Evolutionary conservation across 2,888 invertebrate genomes (phyloP).

Genomic region (Campoletis raptor): DNA sequence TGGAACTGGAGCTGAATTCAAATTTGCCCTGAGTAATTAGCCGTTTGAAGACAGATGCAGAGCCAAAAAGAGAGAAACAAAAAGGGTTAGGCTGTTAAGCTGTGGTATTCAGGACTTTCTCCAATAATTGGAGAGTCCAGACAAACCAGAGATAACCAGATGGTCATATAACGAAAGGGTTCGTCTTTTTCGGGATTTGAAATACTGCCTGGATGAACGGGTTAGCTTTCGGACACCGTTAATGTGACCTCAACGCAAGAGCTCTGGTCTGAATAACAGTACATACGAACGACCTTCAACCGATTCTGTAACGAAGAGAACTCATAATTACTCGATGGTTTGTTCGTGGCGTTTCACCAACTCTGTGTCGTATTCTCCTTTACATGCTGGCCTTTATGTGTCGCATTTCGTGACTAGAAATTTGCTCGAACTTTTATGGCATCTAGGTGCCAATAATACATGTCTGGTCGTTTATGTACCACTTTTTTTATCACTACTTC

Average conservation of each 20-base stretch:
- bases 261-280: slow-evolving; percentile 24
- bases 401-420: slow-evolving; percentile 38
- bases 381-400: neutral
- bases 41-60: slow-evolving; percentile 71
- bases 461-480: neutral
- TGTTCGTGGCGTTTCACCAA: slow-evolving; percentile 60
- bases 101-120: slow-evolving; percentile 56
- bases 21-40: slow-evolving; percentile 81
- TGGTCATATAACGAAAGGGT: slow-evolving; percentile 64
- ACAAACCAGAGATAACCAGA: slow-evolving; percentile 77
- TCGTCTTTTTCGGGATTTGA: slow-evolving; percentile 69
- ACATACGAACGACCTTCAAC: slow-evolving; percentile 51
- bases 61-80: slow-evolving; percentile 29
- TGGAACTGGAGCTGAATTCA: slow-evolving; percentile 77
- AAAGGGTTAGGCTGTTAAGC: slow-evolving; percentile 30
- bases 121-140: slow-evolving; percentile 67
- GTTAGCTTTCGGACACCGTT: slow-evolving; percentile 28
- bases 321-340: slow-evolving; percentile 78
- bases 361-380: slow-evolving; percentile 27
- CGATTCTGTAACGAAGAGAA: slow-evolving; percentile 75
- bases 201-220: slow-evolving; percentile 72
- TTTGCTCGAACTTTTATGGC: slow-evolving; percentile 35
- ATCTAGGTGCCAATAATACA: slow-evolving; percentile 1
- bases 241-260: slow-evolving; percentile 42
- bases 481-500: slow-evolving; percentile 1